Conservation (phyloP, 2,888 invertebrate species). For the Mythimna ferrago region DNA sequence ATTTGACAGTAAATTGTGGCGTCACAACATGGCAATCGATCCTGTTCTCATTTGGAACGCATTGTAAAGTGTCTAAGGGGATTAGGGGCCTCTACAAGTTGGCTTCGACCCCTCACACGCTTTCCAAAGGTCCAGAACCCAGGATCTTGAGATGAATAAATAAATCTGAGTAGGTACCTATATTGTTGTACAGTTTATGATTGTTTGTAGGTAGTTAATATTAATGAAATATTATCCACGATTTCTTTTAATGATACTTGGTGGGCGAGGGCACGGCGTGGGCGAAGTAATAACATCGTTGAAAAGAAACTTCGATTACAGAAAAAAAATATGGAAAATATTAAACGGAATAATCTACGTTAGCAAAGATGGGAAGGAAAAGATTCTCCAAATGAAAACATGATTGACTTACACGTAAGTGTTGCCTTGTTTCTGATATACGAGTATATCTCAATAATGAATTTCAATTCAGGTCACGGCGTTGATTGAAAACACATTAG, state of each 20-base stretch:
- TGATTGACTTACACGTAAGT: too few relatives aligned
- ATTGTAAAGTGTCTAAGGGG: too few relatives aligned
- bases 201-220: background rate
- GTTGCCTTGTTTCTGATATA: slow-evolving; percentile 9
- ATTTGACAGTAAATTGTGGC: too few relatives aligned
- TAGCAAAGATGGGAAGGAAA: background rate
- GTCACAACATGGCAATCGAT: too few relatives aligned
- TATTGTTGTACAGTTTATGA: background rate
- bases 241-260: background rate
- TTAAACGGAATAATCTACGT: background rate
- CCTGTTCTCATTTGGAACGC: too few relatives aligned
- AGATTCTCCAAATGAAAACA: background rate
- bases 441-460: background rate
- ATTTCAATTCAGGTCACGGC: background rate
- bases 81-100: too few relatives aligned
- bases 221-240: background rate
- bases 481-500: background rate
- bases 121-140: too few relatives aligned
- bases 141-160: background rate
- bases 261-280: background rate
- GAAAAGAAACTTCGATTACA: too few relatives aligned
- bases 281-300: too few relatives aligned
- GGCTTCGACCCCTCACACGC: too few relatives aligned
- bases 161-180: too few relatives aligned
- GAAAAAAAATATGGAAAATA: background rate